phyloP scores from a whole-genome alignment of 2,113 vertebrate genomes.

The Amblyornis subalaris region DNA sequence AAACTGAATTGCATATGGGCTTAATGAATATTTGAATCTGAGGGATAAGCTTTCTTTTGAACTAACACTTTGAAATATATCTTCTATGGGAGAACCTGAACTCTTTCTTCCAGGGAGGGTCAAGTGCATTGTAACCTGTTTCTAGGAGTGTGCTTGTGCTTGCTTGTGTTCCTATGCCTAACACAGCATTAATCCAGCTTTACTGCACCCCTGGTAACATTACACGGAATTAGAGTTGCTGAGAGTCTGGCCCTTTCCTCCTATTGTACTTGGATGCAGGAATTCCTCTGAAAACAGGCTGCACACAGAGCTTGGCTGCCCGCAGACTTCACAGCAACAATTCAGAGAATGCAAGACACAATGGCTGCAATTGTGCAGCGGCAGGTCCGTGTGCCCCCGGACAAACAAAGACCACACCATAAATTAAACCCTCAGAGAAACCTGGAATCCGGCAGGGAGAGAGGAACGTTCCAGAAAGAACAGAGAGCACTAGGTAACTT shows the following conservation, averaged over 20 bases:
- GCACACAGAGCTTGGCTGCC: not conserved
- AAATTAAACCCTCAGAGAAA: not conserved
- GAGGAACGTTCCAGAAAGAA: not conserved
- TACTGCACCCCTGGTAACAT: not conserved
- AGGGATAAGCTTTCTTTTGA: not conserved
- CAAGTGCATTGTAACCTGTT: not conserved
- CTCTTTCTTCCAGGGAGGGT: not conserved
- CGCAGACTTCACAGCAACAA: not conserved
- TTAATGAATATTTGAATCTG: conserved; percentile 14
- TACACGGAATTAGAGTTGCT: not conserved
- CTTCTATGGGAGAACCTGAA: not conserved
- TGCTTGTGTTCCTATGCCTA: not conserved
- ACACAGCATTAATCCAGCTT: not conserved
- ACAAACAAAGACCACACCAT: not conserved
- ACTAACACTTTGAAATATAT: not conserved
- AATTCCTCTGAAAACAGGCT: conserved; percentile 46
- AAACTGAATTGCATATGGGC: not conserved
- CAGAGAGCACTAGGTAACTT: not conserved
- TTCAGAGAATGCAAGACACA: not conserved
- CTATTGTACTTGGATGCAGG: conserved; percentile 44
- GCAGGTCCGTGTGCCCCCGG: not conserved
- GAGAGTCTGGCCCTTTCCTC: conserved; percentile 35
- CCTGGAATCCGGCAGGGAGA: not conserved
- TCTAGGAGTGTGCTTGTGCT: not conserved
- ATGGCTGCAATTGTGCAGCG: not conserved